Evolutionary conservation across 2,113 vertebrate genomes (phyloP).

Genomic region (Ascaphus truei): DNA sequence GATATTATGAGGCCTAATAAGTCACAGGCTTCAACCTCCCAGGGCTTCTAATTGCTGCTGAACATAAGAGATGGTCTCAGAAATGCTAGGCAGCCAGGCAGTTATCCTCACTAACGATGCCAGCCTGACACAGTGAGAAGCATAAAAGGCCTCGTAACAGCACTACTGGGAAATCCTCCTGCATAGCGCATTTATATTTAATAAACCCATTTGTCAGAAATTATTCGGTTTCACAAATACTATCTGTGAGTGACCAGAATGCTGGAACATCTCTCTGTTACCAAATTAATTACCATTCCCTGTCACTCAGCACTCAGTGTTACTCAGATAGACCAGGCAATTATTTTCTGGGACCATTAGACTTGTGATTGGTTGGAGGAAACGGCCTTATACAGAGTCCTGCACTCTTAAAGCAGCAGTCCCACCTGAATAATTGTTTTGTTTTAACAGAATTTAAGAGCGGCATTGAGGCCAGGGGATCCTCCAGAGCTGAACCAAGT

Average conservation of each 20-base stretch:
- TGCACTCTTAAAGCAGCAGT: too few relatives aligned
- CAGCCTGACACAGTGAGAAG: not conserved
- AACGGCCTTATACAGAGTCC: too few relatives aligned
- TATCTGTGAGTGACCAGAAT: not conserved
- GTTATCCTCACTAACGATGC: slow-evolving; percentile 11
- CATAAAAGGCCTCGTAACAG: not conserved
- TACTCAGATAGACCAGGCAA: too few relatives aligned
- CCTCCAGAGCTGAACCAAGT: too few relatives aligned
- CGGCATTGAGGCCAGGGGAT: too few relatives aligned
- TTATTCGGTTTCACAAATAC: slow-evolving; percentile 10
- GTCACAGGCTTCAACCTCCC: not conserved
- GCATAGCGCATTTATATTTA: slow-evolving; percentile 2
- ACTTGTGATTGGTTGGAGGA: too few relatives aligned
- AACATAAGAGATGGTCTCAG: not conserved
- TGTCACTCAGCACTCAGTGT: not conserved
- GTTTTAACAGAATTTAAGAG: too few relatives aligned
- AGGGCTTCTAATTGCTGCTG: not conserved
- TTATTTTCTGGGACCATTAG: too few relatives aligned
- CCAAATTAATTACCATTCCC: not conserved
- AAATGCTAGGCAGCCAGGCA: not conserved
- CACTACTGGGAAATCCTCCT: not conserved
- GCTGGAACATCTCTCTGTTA: not conserved
- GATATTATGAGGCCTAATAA: not conserved
- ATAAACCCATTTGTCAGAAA: slow-evolving; percentile 20
- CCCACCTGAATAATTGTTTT: too few relatives aligned